Evolutionary conservation across 2,888 invertebrate species (phyloP).

Genomic region (Camponotus fellah): DNA sequence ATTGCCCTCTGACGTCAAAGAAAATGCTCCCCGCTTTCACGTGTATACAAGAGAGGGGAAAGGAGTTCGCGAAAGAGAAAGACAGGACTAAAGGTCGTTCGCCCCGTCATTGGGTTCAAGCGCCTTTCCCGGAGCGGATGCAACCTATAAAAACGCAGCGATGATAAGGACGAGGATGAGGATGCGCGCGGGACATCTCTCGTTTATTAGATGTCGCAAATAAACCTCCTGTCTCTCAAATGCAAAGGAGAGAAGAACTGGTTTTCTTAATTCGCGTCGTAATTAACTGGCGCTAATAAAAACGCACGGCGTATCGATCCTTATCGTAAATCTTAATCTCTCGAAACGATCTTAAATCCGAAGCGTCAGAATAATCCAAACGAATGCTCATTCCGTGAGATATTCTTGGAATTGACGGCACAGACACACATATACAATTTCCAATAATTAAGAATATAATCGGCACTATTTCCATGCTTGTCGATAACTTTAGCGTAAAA

Average conservation of each 20-base stretch:
- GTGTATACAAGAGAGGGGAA: slow-evolving; percentile 28
- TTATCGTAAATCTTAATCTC: slow-evolving; percentile 27
- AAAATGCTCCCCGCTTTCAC: slow-evolving; percentile 48
- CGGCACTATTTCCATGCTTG: slow-evolving; percentile 33
- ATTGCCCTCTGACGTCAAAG: slow-evolving; percentile 79
- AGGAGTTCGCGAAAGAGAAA: slow-evolving; percentile 54
- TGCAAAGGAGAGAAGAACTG: background rate
- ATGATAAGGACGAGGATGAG: slow-evolving; percentile 48
- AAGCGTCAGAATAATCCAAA: background rate
- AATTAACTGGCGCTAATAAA: slow-evolving; percentile 31
- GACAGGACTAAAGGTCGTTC: slow-evolving; percentile 73
- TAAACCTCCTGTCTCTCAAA: background rate
- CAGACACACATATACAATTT: background rate
- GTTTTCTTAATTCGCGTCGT: slow-evolving; percentile 33
- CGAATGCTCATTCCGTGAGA: background rate
- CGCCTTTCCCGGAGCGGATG: slow-evolving; percentile 59
- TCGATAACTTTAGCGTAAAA: slow-evolving; percentile 48
- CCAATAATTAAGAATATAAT: slow-evolving; percentile 44
- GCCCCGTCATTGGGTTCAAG: slow-evolving; percentile 70
- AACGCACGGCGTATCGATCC: background rate
- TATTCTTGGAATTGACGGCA: slow-evolving; percentile 30
- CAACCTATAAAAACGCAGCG: slow-evolving; percentile 47
- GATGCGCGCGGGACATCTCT: slow-evolving; percentile 11
- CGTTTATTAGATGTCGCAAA: slow-evolving; percentile 31
- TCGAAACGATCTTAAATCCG: background rate